Percentiles rank a stretch among this genome's conserved stretches.
phyloP scores from a whole-genome alignment of 2,113 vertebrate species.

The Spea bombifrons region DNA sequence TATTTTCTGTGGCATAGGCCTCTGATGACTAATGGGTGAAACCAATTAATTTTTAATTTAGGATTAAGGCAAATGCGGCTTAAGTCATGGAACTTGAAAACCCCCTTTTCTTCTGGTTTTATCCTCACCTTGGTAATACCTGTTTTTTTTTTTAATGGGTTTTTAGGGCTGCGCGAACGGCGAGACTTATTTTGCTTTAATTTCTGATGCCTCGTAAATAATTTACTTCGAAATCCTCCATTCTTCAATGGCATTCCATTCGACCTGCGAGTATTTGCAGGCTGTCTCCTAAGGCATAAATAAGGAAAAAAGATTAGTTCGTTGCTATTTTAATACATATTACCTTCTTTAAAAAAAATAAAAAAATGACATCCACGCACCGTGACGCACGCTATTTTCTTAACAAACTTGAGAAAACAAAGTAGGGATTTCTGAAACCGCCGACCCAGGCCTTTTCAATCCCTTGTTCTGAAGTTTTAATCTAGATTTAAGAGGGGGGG shows the following conservation, averaged over 20 bases:
- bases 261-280: not conserved
- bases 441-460: too few species aligned
- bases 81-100: not conserved
- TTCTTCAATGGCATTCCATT: not conserved
- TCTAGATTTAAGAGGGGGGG: too few species aligned
- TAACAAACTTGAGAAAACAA: too few species aligned
- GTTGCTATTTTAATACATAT: not conserved
- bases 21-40: constrained; percentile 25
- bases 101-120: not conserved
- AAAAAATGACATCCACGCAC: too few species aligned
- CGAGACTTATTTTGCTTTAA: not conserved
- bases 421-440: too few species aligned
- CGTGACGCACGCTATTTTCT: too few species aligned
- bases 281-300: not conserved
- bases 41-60: constrained; percentile 27
- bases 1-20: not conserved
- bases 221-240: not conserved
- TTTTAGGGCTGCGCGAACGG: constrained; percentile 5
- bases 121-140: constrained; percentile 10
- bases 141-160: not conserved
- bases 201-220: constrained; percentile 32
- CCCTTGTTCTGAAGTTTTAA: too few species aligned
- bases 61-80: constrained; percentile 10
- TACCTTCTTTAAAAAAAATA: too few species aligned
- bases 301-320: not conserved